Percentiles rank a stretch among this genome's conserved stretches.
Conservation (phyloP, 2,888 invertebrate genomes). For the Tinea trinotella region DNA sequence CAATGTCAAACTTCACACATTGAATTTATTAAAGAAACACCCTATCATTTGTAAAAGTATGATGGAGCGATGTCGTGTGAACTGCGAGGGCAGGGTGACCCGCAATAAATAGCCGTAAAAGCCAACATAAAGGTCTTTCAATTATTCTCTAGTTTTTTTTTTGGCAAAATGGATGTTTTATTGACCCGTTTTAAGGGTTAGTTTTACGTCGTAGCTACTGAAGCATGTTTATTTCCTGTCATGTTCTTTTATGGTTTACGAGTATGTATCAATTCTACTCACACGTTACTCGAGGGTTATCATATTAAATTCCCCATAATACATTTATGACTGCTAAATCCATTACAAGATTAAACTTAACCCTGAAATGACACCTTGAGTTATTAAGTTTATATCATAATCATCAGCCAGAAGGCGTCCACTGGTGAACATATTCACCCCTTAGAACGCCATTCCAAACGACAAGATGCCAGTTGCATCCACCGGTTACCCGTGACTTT, state of each 20-base stretch:
- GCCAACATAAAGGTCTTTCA: not conserved
- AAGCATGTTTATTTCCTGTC: not conserved
- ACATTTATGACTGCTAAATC: not conserved
- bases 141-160: not conserved
- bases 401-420: too few relatives aligned
- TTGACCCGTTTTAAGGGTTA: not conserved
- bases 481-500: too few relatives aligned
- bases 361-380: not conserved
- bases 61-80: slow-evolving; percentile 4
- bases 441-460: too few relatives aligned
- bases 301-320: not conserved
- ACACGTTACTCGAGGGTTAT: not conserved
- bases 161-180: not conserved
- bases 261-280: not conserved
- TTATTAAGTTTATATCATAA: too few relatives aligned
- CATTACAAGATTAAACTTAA: not conserved
- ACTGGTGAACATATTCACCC: too few relatives aligned
- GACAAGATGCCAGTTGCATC: too few relatives aligned
- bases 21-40: not conserved
- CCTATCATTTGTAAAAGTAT: slow-evolving; percentile 1
- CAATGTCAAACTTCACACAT: not conserved
- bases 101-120: slow-evolving; percentile 11
- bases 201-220: not conserved
- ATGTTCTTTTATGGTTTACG: not conserved
- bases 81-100: not conserved